Conservation (phyloP, 2,797 vertebrate species). For the Triplophysa bombifrons region DNA sequence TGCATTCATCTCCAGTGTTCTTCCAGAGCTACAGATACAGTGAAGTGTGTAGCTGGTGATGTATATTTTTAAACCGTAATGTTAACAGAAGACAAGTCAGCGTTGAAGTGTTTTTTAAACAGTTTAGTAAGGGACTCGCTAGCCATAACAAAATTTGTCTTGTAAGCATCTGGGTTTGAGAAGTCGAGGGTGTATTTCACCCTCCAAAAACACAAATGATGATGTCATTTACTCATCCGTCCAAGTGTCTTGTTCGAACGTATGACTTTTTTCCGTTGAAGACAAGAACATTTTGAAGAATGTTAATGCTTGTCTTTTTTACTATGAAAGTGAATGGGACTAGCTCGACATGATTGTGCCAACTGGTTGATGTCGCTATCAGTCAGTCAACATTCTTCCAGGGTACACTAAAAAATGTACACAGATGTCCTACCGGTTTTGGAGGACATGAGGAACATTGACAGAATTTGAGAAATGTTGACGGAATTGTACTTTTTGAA, state of each 20-base stretch:
- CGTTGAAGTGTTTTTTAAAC: slow-evolving; percentile 57
- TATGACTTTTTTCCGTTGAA: background rate
- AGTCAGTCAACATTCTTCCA: background rate
- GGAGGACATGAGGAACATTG: background rate
- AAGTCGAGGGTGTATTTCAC: slow-evolving; percentile 22
- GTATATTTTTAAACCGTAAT: slow-evolving; percentile 62
- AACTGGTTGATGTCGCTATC: too few relatives aligned
- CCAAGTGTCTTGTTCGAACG: background rate
- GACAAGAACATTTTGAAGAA: too few relatives aligned
- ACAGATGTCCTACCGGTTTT: background rate
- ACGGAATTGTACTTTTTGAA: background rate
- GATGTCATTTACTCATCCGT: background rate
- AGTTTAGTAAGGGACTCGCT: slow-evolving; percentile 42
- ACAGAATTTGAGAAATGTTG: background rate
- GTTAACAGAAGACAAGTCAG: slow-evolving; percentile 58
- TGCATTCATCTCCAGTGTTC: background rate
- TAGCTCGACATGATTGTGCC: too few relatives aligned
- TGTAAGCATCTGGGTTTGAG: slow-evolving; percentile 46
- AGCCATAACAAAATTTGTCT: slow-evolving; percentile 54
- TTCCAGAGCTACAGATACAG: slow-evolving; percentile 14
- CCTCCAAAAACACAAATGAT: background rate
- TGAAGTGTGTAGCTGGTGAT: slow-evolving; percentile 46
- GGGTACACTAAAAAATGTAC: background rate
- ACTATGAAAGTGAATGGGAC: background rate
- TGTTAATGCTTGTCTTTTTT: too few relatives aligned